Base-by-base conservation (phyloP, 2,888 invertebrate genomes). In the Tenthredo amoena region DNA sequence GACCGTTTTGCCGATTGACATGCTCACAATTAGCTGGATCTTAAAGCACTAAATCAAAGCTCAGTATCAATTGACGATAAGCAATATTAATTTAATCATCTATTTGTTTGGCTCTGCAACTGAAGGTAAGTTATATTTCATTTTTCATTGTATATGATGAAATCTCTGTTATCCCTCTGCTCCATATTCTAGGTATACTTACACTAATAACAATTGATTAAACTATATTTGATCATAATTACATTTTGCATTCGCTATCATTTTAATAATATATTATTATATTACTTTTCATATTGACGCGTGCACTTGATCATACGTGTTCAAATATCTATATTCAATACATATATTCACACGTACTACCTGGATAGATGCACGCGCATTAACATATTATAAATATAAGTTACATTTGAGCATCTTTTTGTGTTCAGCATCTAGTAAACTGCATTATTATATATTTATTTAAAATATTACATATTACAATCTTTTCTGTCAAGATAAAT, bases 341-440 rank as follows among this genome's bases (percentile, higher is more conserved):
- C 86, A 86, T 91, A 91, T 90, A 90, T 90, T 55, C 1, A 26
- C 21, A 55, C 34, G 43, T 62, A 81, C 81, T 58, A 47, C 47
- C 37, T 65, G 40, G 12, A n/a, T 83, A 43, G 26, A 50, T 31
- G 68, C 68, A 68, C 47, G 34, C 40, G 21, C 47, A 26, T 68
- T 83, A 47, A 43, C 68, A 10, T 68, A 58, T 47, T 89, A 90
- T 91, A 90, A 91, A 91, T 91, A 91, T 89, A 91, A 91, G 89
- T 90, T 91, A 91, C 89, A 89, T 88, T 91, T 91, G 91, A 91
- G 91, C 91, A 90, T 55, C 86, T 87, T 88, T 87, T 85, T 86
- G 87, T 88, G 85, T 89, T 86, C 85, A 83, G 83, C 83, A 83
- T 68, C 47, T 83, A 68, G 68, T 65, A 50, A 65, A 82, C 82